Evolutionary conservation across 2,797 vertebrate genomes (phyloP).

Genomic region (Smutsia temminckii): DNA sequence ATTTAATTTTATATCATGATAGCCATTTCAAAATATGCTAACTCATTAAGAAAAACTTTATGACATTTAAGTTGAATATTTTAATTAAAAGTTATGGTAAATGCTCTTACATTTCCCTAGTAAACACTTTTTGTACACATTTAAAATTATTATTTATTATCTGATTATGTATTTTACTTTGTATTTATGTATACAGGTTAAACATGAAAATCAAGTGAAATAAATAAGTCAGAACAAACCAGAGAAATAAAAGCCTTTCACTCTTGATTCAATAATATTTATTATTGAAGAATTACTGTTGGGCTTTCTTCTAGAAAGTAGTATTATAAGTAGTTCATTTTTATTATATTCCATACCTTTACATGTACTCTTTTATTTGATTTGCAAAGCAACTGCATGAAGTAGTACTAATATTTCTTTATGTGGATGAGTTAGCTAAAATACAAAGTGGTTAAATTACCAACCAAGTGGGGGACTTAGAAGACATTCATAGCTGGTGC

Average conservation of each 20-base stretch:
- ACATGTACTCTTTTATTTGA: background rate
- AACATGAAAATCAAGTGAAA: conserved; percentile 26
- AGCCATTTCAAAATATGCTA: conserved; percentile 23
- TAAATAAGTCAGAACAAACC: background rate
- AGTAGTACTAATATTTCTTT: background rate
- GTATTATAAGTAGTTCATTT: background rate
- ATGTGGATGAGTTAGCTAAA: background rate
- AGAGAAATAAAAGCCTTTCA: background rate
- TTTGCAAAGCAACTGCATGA: background rate
- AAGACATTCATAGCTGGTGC: fast-evolving
- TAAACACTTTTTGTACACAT: background rate
- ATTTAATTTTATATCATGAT: conserved; percentile 19
- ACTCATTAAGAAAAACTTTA: background rate
- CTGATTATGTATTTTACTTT: background rate
- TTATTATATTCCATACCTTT: background rate
- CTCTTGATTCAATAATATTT: background rate
- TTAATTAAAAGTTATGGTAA: conserved; percentile 20
- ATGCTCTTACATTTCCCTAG: background rate
- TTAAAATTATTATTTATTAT: conserved; percentile 45
- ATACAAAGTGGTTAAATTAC: background rate
- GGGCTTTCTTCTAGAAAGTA: background rate
- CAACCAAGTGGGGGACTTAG: fast-evolving
- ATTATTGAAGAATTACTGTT: background rate
- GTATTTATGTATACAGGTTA: background rate
- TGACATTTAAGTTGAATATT: background rate